Evolutionary conservation across 2,888 invertebrate species (phyloP).

Genomic region (Chromoteleia sp.): DNA sequence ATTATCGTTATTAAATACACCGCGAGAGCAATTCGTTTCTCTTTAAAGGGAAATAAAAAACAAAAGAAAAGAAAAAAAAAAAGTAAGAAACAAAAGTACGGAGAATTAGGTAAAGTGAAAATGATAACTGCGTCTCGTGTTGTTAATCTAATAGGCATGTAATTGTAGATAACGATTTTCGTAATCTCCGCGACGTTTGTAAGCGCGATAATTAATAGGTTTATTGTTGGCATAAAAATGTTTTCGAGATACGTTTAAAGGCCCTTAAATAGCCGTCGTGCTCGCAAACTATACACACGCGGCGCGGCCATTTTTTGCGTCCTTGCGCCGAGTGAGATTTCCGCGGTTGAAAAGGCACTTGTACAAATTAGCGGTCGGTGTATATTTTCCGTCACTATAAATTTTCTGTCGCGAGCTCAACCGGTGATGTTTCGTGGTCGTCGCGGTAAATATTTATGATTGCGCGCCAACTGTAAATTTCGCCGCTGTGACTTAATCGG

Average conservation of each 20-base stretch:
- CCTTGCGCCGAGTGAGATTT: conserved; percentile 45
- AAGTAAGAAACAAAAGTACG: too few relatives aligned
- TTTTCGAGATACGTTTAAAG: conserved; percentile 17
- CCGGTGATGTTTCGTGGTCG: conserved; percentile 28
- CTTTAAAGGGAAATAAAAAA: too few relatives aligned
- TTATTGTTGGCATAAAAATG: conserved; percentile 41
- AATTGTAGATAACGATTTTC: conserved; percentile 23
- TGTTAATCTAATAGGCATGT: conserved; percentile 3
- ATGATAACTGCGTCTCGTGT: background rate
- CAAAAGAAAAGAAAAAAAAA: too few relatives aligned
- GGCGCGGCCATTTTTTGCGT: conserved; percentile 26
- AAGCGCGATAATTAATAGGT: conserved; percentile 33
- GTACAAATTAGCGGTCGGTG: conserved; percentile 57
- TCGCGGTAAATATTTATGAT: conserved; percentile 43
- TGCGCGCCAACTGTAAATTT: conserved; percentile 38
- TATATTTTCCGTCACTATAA: conserved; percentile 60
- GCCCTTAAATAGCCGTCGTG: conserved; percentile 18
- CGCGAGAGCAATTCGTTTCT: too few relatives aligned
- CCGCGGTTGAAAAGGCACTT: conserved; percentile 55
- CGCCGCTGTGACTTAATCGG: conserved; percentile 31
- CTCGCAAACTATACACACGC: background rate
- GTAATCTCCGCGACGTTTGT: background rate
- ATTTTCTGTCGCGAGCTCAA: conserved; percentile 38
- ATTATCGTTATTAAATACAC: background rate
- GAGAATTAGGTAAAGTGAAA: background rate